phyloP scores from a whole-genome alignment of 2,113 vertebrate genomes.

The Coracopsis vasa region DNA sequence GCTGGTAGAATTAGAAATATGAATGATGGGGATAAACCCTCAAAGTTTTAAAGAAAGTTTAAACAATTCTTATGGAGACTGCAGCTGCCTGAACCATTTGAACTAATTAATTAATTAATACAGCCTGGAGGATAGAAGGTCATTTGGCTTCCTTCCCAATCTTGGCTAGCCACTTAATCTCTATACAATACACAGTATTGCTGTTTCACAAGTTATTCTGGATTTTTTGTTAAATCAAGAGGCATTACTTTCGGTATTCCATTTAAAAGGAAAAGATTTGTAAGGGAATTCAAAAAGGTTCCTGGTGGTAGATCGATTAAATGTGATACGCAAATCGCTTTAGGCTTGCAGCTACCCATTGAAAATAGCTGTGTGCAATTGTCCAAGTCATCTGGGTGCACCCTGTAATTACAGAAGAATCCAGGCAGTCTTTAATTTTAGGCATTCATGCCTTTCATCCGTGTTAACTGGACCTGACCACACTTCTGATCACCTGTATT shows the following conservation, averaged over 20 bases:
- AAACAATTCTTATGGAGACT: not conserved
- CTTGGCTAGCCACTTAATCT: conserved; percentile 2
- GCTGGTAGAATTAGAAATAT: not conserved
- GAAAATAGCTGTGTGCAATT: not conserved
- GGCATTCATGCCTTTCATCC: not conserved
- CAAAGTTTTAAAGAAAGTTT: not conserved
- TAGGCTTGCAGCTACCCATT: not conserved
- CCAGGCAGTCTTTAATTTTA: conserved; percentile 24
- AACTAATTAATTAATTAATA: conserved; percentile 35
- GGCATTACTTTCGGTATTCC: not conserved
- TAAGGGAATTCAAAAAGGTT: not conserved
- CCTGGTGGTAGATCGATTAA: not conserved
- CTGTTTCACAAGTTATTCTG: not conserved
- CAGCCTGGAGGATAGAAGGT: conserved; percentile 18
- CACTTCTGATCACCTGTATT: not conserved
- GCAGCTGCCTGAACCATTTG: conserved; percentile 6
- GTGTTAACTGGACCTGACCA: not conserved
- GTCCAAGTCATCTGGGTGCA: conserved; percentile 1
- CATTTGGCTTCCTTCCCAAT: conserved; percentile 25
- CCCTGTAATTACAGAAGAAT: conserved; percentile 35
- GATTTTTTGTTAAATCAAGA: not conserved
- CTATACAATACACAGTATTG: not conserved
- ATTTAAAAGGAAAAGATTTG: not conserved
- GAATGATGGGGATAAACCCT: not conserved
- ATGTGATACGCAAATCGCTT: not conserved